A percentile compares a stretch with the other conserved stretches of the same genome.
phyloP scores from a whole-genome alignment of 2,113 vertebrate species.

The Thinocorus orbignyianus region DNA sequence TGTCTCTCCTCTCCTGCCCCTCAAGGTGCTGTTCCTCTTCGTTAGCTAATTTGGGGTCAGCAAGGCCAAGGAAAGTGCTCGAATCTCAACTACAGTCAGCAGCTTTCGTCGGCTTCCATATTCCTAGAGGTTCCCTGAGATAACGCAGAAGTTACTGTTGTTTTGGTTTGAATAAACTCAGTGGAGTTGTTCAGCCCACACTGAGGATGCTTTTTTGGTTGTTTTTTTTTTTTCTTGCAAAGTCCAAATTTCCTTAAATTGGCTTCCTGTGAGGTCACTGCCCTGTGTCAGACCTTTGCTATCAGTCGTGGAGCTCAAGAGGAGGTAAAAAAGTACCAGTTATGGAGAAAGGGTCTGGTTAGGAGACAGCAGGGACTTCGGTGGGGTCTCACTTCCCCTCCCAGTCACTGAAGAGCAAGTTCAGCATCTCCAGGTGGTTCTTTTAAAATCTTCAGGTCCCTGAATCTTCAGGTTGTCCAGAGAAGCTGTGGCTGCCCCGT shows the following conservation, averaged over 20 bases:
- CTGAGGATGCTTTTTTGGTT: neutral
- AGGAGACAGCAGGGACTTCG: neutral
- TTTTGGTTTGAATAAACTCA: neutral
- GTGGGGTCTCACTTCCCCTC: neutral
- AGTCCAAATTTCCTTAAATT: neutral
- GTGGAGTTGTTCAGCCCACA: neutral
- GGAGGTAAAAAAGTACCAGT: neutral
- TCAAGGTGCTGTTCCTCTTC: rapidly evolving
- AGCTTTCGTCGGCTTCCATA: neutral
- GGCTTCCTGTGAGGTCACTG: neutral
- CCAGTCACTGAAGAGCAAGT: neutral
- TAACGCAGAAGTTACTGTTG: neutral
- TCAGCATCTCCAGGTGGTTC: neutral
- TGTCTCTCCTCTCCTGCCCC: neutral
- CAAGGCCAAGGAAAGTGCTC: neutral
- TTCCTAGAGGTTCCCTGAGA: neutral
- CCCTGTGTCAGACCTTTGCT: neutral
- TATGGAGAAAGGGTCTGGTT: neutral
- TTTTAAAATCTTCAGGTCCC: neutral
- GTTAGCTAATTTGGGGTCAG: neutral
- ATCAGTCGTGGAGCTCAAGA: rapidly evolving
- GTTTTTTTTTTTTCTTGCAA: neutral
- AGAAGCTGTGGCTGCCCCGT: too few species aligned
- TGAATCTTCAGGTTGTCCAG: too few species aligned
- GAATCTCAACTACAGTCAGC: neutral